Base-by-base conservation (phyloP, 2,113 vertebrate genomes). In the Sitta europaea region DNA sequence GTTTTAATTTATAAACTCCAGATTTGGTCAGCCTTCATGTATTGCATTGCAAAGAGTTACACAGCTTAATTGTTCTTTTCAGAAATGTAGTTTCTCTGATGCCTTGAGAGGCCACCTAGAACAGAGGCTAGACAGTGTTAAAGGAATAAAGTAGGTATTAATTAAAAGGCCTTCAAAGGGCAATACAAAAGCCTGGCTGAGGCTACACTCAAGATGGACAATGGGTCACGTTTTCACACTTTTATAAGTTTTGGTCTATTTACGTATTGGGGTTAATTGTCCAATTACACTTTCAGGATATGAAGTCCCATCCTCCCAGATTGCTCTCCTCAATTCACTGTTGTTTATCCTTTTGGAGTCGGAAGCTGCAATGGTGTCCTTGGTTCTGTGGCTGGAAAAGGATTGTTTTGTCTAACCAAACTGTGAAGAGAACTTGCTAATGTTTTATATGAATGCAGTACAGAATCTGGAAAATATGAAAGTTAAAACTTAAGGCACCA, bases 321-420 rank as follows among this genome's bases (percentile, higher is more conserved):
- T 27, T 51, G 10, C 22, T 50, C 10, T 33, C 17, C 13, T 62
- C 29, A 62, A 6, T 62, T 76, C 1, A 0, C 35, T 4, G 17
- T 33, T 61, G 15, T 48, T 50, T 61, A 20, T 27, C 15, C 5
- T 16, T 50, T 33, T 76, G 33, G 11, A 7, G 14, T 11, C 24
- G 45, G 6, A 62, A 33, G 17, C 13, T 62, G 6, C 13, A 33
- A 27, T 0, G 0, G 2, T 16, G 17, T 51, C 29, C 19, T 62
- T 62, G 10, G 11, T 77, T 62, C 74, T 27, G 4, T 1, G 18
- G 36, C 18, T n/a, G 11, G 23, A 42, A 27, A 62, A 62, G 29
- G 13, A n/a, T 42, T n/a, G 5, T n/a, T 62, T n/a, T n/a, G 18
- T n/a, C 58, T 42, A n/a, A 40, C 17, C 16, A 40, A 50, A 6